Evolutionary conservation across 2,888 invertebrate species (phyloP).

Genomic region (Schizaphis graminum): DNA sequence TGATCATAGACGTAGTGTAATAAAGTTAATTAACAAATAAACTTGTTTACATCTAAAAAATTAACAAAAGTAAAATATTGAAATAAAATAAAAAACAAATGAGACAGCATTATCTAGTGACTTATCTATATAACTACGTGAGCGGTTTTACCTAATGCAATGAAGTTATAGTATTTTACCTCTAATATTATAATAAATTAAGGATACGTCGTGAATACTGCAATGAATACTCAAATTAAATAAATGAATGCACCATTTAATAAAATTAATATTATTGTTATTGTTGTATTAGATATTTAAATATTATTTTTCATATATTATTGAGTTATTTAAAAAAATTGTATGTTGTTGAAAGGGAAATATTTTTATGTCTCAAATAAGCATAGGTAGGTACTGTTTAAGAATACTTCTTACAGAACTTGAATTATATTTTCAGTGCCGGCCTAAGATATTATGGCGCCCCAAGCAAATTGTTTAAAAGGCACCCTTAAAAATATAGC

Average conservation of each 20-base stretch:
- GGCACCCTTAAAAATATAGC: too few species aligned
- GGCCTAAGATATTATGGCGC: too few species aligned
- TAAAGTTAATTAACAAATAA: neutral
- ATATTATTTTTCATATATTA: neutral
- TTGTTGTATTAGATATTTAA: neutral
- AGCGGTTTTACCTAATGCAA: neutral
- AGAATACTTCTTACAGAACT: neutral
- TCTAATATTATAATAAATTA: neutral
- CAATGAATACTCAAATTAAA: neutral
- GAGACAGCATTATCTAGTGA: neutral
- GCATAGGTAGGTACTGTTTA: neutral
- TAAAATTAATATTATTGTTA: neutral
- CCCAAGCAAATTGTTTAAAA: too few species aligned
- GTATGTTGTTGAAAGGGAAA: neutral
- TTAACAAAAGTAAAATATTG: neutral
- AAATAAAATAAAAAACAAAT: neutral
- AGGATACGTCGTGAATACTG: neutral
- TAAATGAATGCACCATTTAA: too few species aligned
- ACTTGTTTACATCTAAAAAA: neutral
- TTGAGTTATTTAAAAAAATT: neutral
- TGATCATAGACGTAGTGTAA: neutral
- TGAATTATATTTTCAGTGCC: neutral
- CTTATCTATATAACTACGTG: neutral
- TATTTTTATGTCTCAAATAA: neutral
- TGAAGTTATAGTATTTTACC: neutral